Percentiles rank a stretch among this genome's conserved stretches.
Evolutionary conservation across 2,888 invertebrate genomes (phyloP).

Genomic region (Clanis bilineata): DNA sequence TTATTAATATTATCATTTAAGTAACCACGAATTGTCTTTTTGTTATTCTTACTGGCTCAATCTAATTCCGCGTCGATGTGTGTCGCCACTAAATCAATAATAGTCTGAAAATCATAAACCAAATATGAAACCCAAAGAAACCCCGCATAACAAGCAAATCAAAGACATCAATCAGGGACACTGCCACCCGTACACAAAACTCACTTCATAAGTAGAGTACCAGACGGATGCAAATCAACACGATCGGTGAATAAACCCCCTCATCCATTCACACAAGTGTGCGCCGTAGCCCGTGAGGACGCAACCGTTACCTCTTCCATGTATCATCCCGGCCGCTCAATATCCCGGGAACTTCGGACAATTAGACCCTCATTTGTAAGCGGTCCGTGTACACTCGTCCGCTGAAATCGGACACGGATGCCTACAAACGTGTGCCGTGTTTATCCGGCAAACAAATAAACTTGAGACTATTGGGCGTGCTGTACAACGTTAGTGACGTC

Average conservation of each 20-base stretch:
- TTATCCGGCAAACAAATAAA: slow-evolving; percentile 42
- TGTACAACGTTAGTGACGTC: slow-evolving; percentile 21
- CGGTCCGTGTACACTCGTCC: slow-evolving; percentile 33
- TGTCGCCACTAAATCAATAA: no score
- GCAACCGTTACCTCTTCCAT: slow-evolving; percentile 19
- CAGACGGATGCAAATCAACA: slow-evolving; percentile 1
- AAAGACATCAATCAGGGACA: neutral
- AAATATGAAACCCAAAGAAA: neutral
- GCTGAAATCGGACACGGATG: slow-evolving; percentile 27
- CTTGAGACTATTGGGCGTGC: neutral
- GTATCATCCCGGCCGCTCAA: slow-evolving; percentile 17
- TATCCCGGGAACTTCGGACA: slow-evolving; percentile 27
- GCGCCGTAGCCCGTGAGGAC: slow-evolving; percentile 17
- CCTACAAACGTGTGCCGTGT: slow-evolving; percentile 34
- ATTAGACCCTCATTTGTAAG: slow-evolving; percentile 52
- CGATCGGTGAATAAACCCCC: neutral
- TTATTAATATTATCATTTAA: no score
- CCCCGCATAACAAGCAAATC: neutral
- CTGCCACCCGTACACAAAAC: neutral
- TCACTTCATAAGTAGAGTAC: neutral
- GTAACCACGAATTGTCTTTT: no score
- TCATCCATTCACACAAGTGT: slow-evolving; percentile 3
- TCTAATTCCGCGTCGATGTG: no score
- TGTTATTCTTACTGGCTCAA: no score
- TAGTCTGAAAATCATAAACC: neutral